These are phyloP conservation scores for Acronicta aceris DNA, from an alignment of 2,888 invertebrate genomes.

Conservation along the genomic window DNA sequence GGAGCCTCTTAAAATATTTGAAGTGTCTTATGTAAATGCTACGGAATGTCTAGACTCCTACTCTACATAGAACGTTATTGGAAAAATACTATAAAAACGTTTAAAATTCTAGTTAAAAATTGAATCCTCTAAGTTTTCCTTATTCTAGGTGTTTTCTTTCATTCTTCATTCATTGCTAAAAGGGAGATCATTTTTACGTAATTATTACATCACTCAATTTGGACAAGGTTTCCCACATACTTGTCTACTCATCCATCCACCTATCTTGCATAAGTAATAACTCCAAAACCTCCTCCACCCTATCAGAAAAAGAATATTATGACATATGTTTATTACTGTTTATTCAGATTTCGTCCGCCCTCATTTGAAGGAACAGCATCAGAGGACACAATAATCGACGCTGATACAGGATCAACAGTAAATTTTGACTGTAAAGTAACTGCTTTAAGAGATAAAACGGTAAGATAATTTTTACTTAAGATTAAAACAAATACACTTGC, in stretches of 20 bases:
- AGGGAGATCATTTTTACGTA: no score
- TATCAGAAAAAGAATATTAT: no score
- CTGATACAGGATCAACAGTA: slow-evolving; percentile 86
- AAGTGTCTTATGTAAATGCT: slow-evolving; percentile 27
- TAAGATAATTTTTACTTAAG: slow-evolving; percentile 48
- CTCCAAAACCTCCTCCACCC: no score
- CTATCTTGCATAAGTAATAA: no score
- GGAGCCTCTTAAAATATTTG: slow-evolving; percentile 24
- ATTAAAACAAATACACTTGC: no score
- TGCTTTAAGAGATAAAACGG: slow-evolving; percentile 86
- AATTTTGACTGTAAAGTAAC: slow-evolving; percentile 86
- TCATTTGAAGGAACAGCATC: slow-evolving; percentile 80
- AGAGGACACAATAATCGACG: slow-evolving; percentile 76
- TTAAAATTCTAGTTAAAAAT: not conserved
- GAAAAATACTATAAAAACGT: slow-evolving; percentile 5
- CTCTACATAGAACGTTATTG: slow-evolving; percentile 3
- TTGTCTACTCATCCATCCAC: no score
- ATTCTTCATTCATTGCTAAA: no score
- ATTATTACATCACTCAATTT: no score
- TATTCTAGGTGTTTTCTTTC: no score
- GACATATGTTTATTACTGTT: slow-evolving; percentile 28
- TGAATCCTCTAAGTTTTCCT: no score
- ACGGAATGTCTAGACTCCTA: slow-evolving; percentile 12
- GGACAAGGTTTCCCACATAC: no score
- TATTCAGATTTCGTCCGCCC: slow-evolving; percentile 81